Evolutionary conservation across 1,140 invertebrate genomes (phyloP).

Genomic region (Drosophila cardini): DNA sequence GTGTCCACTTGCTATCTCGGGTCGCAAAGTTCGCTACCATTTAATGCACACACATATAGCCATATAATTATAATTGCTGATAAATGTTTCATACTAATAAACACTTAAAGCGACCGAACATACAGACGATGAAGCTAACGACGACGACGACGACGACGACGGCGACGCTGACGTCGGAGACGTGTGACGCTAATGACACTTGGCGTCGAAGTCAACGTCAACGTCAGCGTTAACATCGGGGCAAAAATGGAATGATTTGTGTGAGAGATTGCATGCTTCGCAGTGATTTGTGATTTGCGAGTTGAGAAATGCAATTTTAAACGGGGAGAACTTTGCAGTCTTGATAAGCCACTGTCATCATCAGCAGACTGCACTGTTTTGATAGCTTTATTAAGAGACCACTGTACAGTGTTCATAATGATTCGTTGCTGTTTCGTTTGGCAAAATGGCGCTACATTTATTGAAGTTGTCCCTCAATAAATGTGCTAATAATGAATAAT

Average conservation of each 20-base stretch:
- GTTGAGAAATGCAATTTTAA: constrained; percentile 83
- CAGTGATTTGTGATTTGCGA: constrained; percentile 82
- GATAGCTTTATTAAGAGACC: constrained; percentile 70
- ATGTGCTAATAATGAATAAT: constrained; percentile 82
- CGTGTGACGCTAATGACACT: constrained; percentile 82
- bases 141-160: constrained; percentile 26
- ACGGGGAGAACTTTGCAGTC: constrained; percentile 53
- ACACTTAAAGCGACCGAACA: constrained; percentile 59
- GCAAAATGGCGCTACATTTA: constrained; percentile 29
- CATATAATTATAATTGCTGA: constrained; percentile 82
- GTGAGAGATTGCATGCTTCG: constrained; percentile 80
- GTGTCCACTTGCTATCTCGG: constrained; percentile 56
- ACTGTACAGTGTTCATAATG: not conserved
- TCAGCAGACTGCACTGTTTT: constrained; percentile 67
- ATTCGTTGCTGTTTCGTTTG: not conserved
- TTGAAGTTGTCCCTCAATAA: constrained; percentile 71
- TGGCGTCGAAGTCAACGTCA: constrained; percentile 48
- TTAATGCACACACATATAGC: constrained; percentile 62
- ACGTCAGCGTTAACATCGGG: constrained; percentile 3
- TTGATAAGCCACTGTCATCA: constrained; percentile 81
- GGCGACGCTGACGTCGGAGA: constrained; percentile 21
- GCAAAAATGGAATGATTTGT: constrained; percentile 80
- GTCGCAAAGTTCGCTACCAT: constrained; percentile 72
- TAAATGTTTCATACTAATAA: constrained; percentile 81
- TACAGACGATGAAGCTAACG: constrained; percentile 35